Evolutionary conservation across 2,888 invertebrate genomes (phyloP), one percentile per base, ranked within the genome.

Genomic region (Rhyacophila evoluta): DNA sequence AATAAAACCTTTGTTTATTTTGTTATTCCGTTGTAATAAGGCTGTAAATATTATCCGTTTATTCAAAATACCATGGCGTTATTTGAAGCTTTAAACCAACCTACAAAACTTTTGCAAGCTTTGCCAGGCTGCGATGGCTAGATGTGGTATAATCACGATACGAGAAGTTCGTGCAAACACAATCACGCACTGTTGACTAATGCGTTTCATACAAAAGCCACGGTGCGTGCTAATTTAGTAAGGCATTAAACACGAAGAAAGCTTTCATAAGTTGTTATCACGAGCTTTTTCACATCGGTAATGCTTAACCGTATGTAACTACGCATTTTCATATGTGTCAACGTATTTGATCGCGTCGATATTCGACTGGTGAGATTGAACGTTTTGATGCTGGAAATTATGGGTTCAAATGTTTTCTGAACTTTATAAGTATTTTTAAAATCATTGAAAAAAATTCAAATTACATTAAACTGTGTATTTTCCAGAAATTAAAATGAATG

Each of bases 101-200:
- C 19, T 15, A 8, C 19, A 41, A 41, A 33, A 6, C 6, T 33
- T 15, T 19, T 15, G 41, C 4, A 15, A 38, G n/a, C 12, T 11
- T 3, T 15, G 41, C 41, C 41, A 0, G 41, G 41, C 41, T 41
- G 15, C 41, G 15, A 5, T 6, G 15, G 41, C 15, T 15, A 15
- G 41, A 41, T 15, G 41, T 8, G 41, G 41, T 41, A 41, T 15
- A 41, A 41, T 41, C 41, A 41, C 41, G 41, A 41, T 41, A 41
- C 41, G 15, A 15, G 15, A 39, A 41, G 41, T 41, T 41, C 41
- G 41, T 41, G 41, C 41, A 41, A 41, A 41, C 41, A 41, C 15
- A 41, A 41, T 41, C 41, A 41, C 41, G 41, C 41, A 41, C 41
- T 41, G 41, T 41, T 41, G 41, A 41, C 41, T 41, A 41, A 41